Evolutionary conservation across 23 tunicate genomes (phyloP).

Genomic region (Phallusia fumigata): DNA sequence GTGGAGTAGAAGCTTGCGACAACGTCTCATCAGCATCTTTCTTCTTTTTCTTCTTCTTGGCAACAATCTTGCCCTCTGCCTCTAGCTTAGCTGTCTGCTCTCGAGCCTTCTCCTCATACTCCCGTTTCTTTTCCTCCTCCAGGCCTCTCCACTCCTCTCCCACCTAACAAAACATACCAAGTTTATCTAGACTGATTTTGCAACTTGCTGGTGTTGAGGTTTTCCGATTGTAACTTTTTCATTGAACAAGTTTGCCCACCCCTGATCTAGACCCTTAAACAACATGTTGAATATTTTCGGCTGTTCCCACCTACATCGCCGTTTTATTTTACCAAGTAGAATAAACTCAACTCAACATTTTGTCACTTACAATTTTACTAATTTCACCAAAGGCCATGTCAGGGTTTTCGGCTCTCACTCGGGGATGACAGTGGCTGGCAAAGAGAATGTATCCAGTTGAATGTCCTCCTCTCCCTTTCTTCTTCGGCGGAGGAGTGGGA

Average conservation of each 20-base stretch:
- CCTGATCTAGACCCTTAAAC: not conserved
- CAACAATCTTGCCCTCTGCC: conserved; percentile 79
- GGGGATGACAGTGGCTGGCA: conserved; percentile 86
- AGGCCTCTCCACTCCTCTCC: conserved; percentile 96
- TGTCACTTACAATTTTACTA: conserved; percentile 75
- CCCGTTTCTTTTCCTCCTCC: conserved; percentile 83
- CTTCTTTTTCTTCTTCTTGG: conserved; percentile 71
- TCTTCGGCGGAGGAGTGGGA: conserved; percentile 68
- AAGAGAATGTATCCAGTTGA: conserved; percentile 95
- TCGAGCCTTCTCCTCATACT: conserved; percentile 88
- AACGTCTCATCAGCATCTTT: conserved; percentile 28
- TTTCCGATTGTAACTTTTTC: not conserved
- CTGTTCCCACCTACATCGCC: too few relatives aligned
- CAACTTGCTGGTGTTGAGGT: too few relatives aligned
- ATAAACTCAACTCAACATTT: too few relatives aligned
- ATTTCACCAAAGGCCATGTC: conserved; percentile 90
- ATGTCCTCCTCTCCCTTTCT: conserved; percentile 76
- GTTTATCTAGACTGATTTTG: not conserved
- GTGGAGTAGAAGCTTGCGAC: conserved; percentile 18
- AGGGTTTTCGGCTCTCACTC: conserved; percentile 85
- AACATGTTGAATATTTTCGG: not conserved
- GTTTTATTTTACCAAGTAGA: too few relatives aligned
- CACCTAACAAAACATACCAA: conserved; percentile 55
- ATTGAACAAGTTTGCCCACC: too few relatives aligned
- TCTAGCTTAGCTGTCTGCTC: conserved; percentile 83